Conservation (phyloP, 2,113 vertebrate species). For the Rhabdomys dilectus region DNA sequence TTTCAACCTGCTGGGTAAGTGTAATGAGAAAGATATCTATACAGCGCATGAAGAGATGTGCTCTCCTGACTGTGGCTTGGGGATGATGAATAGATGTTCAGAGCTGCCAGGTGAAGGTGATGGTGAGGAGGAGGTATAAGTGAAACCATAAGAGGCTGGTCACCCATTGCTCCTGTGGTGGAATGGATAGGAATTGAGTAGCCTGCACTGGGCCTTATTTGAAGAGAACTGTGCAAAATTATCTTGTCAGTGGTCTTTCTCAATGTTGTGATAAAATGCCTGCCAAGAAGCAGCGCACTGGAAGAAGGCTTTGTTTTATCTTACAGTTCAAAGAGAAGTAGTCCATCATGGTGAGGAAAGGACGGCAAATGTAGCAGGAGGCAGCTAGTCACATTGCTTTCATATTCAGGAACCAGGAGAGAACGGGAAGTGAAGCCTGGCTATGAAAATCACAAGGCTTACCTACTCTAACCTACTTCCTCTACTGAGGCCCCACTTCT, state of each 20-base stretch:
- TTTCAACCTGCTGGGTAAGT: not conserved
- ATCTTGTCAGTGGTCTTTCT: too few relatives aligned
- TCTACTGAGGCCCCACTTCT: not conserved
- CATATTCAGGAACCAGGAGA: not conserved
- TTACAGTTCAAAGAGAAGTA: not conserved
- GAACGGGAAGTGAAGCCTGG: too few relatives aligned
- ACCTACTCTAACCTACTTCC: not conserved
- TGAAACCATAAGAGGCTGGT: not conserved
- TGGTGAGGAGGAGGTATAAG: not conserved
- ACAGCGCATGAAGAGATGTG: not conserved
- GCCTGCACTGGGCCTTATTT: not conserved
- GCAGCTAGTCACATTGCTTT: not conserved
- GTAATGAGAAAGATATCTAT: not conserved
- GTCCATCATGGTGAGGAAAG: not conserved
- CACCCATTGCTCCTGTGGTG: not conserved
- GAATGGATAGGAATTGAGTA: not conserved
- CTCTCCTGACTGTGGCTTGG: not conserved
- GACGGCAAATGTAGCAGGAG: not conserved
- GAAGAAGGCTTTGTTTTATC: not conserved
- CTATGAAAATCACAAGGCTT: not conserved
- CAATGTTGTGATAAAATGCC: not conserved
- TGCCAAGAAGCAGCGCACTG: not conserved
- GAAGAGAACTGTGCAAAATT: not conserved
- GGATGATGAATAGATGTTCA: fast-evolving
- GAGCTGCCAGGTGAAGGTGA: not conserved